phyloP scores from a whole-genome alignment of 2,888 invertebrate genomes.

The Lycaena phlaeas region DNA sequence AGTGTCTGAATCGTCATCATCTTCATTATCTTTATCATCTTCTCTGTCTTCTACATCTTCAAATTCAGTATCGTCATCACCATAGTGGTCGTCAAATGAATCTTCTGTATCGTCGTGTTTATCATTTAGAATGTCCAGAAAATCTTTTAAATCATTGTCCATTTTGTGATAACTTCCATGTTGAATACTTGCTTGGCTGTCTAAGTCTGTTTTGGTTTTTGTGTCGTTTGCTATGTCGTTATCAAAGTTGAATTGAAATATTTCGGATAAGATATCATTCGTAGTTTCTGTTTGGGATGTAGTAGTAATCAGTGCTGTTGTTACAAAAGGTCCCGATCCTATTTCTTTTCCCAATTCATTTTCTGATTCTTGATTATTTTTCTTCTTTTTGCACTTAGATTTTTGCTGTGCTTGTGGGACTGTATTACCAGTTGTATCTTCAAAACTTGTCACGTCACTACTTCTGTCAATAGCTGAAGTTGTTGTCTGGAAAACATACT shows the following conservation, averaged over 20 bases:
- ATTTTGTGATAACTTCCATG: slow-evolving; percentile 35
- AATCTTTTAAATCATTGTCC: slow-evolving; percentile 49
- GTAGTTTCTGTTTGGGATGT: slow-evolving; percentile 30
- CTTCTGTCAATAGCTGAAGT: slow-evolving; percentile 25
- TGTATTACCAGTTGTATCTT: slow-evolving; percentile 30
- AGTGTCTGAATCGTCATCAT: slow-evolving; percentile 23
- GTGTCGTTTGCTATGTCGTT: slow-evolving; percentile 25
- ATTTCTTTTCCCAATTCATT: slow-evolving; percentile 19
- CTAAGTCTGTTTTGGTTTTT: slow-evolving; percentile 25
- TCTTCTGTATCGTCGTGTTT: slow-evolving; percentile 26
- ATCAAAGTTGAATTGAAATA: slow-evolving; percentile 43
- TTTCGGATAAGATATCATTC: slow-evolving; percentile 41
- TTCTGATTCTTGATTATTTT: slow-evolving; percentile 31
- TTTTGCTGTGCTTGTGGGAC: slow-evolving; percentile 32
- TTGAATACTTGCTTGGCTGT: slow-evolving; percentile 35
- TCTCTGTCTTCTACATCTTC: slow-evolving; percentile 24
- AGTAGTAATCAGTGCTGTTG: slow-evolving; percentile 22
- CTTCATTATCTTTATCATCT: slow-evolving; percentile 28
- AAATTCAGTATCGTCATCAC: slow-evolving; percentile 19
- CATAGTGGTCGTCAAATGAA: slow-evolving; percentile 19
- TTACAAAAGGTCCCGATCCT: slow-evolving; percentile 17
- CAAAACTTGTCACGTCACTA: slow-evolving; percentile 28
- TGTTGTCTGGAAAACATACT: slow-evolving; percentile 38
- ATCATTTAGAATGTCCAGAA: slow-evolving; percentile 39
- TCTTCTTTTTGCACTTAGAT: slow-evolving; percentile 60